A percentile compares a stretch with the other conserved stretches of the same genome.
These are phyloP conservation scores for Trachelus tabidus DNA, from an alignment of 2,888 invertebrate species.

Conservation along the genomic window DNA sequence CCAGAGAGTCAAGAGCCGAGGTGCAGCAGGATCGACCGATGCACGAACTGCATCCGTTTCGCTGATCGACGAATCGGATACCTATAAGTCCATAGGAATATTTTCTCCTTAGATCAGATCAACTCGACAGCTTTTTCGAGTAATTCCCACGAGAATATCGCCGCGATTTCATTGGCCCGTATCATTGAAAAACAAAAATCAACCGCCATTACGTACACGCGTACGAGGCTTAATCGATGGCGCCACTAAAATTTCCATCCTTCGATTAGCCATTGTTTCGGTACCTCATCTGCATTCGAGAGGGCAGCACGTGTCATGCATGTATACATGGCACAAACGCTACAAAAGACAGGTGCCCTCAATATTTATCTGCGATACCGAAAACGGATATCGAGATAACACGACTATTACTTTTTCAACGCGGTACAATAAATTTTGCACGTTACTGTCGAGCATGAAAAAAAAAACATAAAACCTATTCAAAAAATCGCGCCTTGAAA, in stretches of 20 bases:
- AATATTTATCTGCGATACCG: not conserved
- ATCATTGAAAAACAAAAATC: not conserved
- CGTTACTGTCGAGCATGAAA: not conserved
- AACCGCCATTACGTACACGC: not conserved
- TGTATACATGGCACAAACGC: not conserved
- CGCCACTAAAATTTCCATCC: not conserved
- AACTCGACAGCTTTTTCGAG: not conserved
- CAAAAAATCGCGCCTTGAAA: not conserved
- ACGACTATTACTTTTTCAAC: not conserved
- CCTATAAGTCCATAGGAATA: not conserved
- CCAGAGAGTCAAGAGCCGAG: slow-evolving; percentile 30
- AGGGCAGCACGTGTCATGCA: not conserved
- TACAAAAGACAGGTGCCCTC: not conserved
- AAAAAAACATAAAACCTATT: not conserved
- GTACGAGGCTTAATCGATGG: not conserved
- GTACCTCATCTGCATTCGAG: not conserved
- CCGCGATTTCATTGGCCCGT: not conserved
- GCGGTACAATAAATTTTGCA: not conserved
- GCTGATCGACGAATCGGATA: not conserved
- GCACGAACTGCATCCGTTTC: slow-evolving; percentile 6
- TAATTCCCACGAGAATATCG: not conserved
- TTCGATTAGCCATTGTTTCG: not conserved
- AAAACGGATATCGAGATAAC: not conserved
- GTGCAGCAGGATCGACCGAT: slow-evolving; percentile 2
- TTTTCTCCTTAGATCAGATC: not conserved